These are phyloP conservation scores for Anser cygnoides DNA, from an alignment of 2,113 vertebrate species.

Conservation along the genomic window DNA sequence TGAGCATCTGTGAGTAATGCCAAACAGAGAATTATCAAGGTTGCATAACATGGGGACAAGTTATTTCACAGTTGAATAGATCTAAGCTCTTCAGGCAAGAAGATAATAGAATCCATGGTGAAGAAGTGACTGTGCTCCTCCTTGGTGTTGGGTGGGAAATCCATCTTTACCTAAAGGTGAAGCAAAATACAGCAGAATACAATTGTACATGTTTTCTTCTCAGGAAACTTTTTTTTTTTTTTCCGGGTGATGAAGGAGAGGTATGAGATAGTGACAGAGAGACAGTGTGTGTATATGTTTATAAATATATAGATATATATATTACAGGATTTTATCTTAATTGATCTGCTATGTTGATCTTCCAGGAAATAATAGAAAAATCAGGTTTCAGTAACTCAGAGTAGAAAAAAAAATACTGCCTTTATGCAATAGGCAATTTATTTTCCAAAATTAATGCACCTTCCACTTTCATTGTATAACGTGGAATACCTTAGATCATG, in stretches of 20 bases:
- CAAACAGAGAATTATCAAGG: not conserved
- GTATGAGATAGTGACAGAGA: not conserved
- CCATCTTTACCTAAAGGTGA: slow-evolving; percentile 5
- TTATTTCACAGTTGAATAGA: slow-evolving; percentile 34
- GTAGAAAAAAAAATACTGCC: not conserved
- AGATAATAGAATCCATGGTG: not conserved
- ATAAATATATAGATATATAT: too few relatives aligned
- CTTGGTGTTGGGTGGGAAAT: not conserved
- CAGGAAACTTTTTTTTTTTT: not conserved
- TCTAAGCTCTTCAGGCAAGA: not conserved
- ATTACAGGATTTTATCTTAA: not conserved
- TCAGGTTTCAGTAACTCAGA: not conserved
- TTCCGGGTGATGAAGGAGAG: not conserved
- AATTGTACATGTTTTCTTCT: not conserved
- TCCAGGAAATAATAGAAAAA: not conserved
- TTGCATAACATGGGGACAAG: not conserved
- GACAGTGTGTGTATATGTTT: too few relatives aligned
- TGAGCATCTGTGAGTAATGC: not conserved
- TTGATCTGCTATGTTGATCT: not conserved
- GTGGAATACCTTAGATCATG: not conserved
- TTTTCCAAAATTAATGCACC: not conserved
- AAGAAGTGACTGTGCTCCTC: not conserved
- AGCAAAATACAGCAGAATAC: not conserved
- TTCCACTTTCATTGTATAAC: not conserved
- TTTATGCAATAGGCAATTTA: not conserved